Percentiles rank a stretch among this genome's conserved stretches.
Conservation (phyloP, 2,113 vertebrate genomes). For the Bostrychus sinensis region DNA sequence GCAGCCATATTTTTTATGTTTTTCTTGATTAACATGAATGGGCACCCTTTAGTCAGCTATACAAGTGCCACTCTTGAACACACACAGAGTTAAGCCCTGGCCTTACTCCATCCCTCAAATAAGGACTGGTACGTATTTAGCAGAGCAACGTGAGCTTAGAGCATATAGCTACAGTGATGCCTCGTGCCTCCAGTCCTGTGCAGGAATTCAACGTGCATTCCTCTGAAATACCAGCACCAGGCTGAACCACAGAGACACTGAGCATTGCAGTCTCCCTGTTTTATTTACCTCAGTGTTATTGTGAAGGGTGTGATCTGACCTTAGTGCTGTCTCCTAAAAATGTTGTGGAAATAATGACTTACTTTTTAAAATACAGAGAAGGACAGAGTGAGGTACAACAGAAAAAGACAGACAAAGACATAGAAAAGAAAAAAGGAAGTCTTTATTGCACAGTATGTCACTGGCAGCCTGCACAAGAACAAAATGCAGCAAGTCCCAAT, state of each 20-base stretch:
- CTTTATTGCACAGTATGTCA: slow-evolving; percentile 40
- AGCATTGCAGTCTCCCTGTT: neutral
- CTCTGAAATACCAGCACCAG: slow-evolving; percentile 61
- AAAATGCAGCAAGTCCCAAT: slow-evolving; percentile 40
- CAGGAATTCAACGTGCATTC: slow-evolving; percentile 70
- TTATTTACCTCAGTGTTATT: slow-evolving; percentile 11
- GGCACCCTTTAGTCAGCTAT: no score
- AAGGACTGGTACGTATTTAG: slow-evolving; percentile 22
- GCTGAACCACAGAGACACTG: slow-evolving; percentile 10
- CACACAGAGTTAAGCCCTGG: neutral
- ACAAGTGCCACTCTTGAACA: no score
- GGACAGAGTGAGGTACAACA: neutral
- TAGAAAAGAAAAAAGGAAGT: slow-evolving; percentile 16
- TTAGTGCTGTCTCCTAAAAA: neutral
- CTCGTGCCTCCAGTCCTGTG: slow-evolving; percentile 41
- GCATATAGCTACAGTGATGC: slow-evolving; percentile 27
- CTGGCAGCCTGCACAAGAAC: slow-evolving; percentile 25
- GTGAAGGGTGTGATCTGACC: neutral
- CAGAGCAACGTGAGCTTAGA: slow-evolving; percentile 29
- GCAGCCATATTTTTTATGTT: neutral
- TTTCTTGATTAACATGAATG: neutral
- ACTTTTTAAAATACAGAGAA: neutral
- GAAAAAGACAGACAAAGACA: slow-evolving; percentile 10
- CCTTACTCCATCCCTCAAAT: slow-evolving; percentile 1
- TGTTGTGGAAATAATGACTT: neutral